phyloP scores from a whole-genome alignment of 2,888 invertebrate species.

The Lordiphosa fenestrarum region DNA sequence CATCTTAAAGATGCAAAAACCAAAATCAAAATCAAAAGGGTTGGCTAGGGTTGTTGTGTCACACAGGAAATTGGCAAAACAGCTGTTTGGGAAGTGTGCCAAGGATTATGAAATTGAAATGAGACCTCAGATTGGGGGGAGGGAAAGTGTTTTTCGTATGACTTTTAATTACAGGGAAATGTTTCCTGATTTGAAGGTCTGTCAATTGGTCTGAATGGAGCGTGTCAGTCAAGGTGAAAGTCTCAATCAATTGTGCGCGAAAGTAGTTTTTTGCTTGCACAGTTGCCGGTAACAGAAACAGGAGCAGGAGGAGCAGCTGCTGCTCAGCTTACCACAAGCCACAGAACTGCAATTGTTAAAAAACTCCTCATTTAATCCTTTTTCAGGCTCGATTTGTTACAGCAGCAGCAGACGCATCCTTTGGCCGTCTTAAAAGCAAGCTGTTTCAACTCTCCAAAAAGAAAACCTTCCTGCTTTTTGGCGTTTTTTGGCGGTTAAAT shows the following conservation, averaged over 20 bases:
- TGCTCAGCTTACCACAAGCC: conserved; percentile 46
- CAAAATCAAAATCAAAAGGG: conserved; percentile 26
- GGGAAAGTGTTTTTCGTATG: conserved; percentile 45
- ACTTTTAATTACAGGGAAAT: conserved; percentile 43
- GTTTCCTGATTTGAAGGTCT: conserved; percentile 33
- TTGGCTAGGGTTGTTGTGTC: conserved; percentile 8
- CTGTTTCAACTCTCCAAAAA: conserved; percentile 60
- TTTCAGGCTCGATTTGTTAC: conserved; percentile 79
- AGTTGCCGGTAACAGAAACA: conserved; percentile 22
- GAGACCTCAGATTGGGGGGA: conserved; percentile 13
- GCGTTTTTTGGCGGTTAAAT: conserved; percentile 7
- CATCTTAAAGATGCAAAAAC: conserved; percentile 56
- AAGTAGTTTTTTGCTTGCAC: conserved; percentile 24
- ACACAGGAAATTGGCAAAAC: conserved; percentile 27
- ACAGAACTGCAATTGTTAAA: conserved; percentile 52
- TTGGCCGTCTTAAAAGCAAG: conserved; percentile 58
- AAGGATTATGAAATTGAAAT: conserved; percentile 57
- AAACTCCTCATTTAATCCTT: conserved; percentile 77
- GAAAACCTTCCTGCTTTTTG: conserved; percentile 20
- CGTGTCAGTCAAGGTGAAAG: conserved; percentile 55
- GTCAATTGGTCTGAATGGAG: conserved; percentile 50
- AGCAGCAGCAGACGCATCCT: conserved; percentile 37
- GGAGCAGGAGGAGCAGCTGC: conserved; percentile 40
- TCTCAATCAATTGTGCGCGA: conserved; percentile 37
- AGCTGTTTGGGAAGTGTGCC: conserved; percentile 50